These are phyloP conservation scores for Platalea minor DNA, from an alignment of 2,797 vertebrate species.

Conservation along the genomic window DNA sequence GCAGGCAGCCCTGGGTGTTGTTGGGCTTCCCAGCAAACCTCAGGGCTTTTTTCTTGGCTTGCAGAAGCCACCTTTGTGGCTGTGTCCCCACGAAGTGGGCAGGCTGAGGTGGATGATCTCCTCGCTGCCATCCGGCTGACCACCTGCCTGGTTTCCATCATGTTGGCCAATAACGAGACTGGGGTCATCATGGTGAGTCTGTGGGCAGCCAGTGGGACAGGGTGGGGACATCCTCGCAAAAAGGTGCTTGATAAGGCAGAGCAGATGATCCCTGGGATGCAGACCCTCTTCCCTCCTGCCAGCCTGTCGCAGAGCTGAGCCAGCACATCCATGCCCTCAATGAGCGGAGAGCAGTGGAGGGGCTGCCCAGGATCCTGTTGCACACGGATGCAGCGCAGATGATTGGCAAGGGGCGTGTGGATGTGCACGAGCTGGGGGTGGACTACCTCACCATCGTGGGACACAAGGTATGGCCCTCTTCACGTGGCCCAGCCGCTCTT, in stretches of 20 bases:
- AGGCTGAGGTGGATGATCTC: conserved; percentile 84
- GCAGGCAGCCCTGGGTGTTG: fast-evolving
- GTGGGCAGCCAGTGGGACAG: fast-evolving
- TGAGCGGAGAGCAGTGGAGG: conserved; percentile 27
- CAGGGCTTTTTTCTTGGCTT: background rate
- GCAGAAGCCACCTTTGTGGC: conserved; percentile 88
- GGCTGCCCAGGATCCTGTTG: conserved; percentile 78
- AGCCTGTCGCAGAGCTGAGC: conserved; percentile 88
- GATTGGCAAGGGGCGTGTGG: conserved; percentile 87
- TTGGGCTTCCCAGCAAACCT: background rate
- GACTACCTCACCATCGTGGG: conserved; percentile 95
- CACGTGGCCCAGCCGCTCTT: fast-evolving
- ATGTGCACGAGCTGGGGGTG: conserved; percentile 86
- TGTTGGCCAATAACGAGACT: conserved; percentile 97
- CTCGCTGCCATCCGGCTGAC: conserved; percentile 82
- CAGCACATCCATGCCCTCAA: conserved; percentile 76
- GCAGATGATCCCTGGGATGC: background rate
- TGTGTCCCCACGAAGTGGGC: conserved; percentile 82
- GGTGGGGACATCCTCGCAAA: fast-evolving
- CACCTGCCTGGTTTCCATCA: conserved; percentile 92
- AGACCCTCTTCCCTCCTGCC: background rate
- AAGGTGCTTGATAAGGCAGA: background rate
- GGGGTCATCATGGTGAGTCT: conserved; percentile 91
- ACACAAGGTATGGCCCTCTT: conserved; percentile 84
- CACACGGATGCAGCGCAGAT: conserved; percentile 95